Evolutionary conservation across 2,113 vertebrate genomes (phyloP).

Genomic region (Paracanthobrama guichenoti): DNA sequence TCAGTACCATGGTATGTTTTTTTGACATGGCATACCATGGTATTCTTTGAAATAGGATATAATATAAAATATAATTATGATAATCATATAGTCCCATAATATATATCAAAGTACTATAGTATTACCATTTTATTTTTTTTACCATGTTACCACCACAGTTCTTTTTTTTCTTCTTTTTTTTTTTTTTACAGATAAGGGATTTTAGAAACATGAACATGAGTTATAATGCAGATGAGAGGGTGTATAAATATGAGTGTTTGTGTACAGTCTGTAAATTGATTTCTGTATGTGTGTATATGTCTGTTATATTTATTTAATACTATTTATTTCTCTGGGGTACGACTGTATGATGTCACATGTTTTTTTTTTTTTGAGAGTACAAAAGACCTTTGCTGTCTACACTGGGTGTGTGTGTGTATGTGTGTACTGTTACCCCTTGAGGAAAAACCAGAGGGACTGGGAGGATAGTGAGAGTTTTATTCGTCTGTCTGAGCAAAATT

Average conservation of each 20-base stretch:
- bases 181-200: not conserved
- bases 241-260: slow-evolving; percentile 18
- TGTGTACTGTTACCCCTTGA: slow-evolving; percentile 61
- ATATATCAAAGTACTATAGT: not conserved
- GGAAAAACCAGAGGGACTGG: slow-evolving; percentile 62
- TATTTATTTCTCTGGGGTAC: slow-evolving; percentile 73
- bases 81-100: not conserved
- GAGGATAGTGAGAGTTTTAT: slow-evolving; percentile 69
- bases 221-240: not conserved
- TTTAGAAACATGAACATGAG: not conserved
- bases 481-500: slow-evolving; percentile 76
- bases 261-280: slow-evolving; percentile 31
- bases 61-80: not conserved
- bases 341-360: slow-evolving; percentile 63
- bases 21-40: not conserved
- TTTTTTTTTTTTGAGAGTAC: not conserved
- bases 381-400: slow-evolving; percentile 41
- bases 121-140: slow-evolving; percentile 6
- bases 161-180: not conserved
- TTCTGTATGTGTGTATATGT: slow-evolving; percentile 53
- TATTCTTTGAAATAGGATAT: not conserved
- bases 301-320: slow-evolving; percentile 77
- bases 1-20: not conserved
- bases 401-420: slow-evolving; percentile 43
- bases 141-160: not conserved